Evolutionary conservation across 2,797 vertebrate species (phyloP).

Genomic region (Neoniphon sammara): DNA sequence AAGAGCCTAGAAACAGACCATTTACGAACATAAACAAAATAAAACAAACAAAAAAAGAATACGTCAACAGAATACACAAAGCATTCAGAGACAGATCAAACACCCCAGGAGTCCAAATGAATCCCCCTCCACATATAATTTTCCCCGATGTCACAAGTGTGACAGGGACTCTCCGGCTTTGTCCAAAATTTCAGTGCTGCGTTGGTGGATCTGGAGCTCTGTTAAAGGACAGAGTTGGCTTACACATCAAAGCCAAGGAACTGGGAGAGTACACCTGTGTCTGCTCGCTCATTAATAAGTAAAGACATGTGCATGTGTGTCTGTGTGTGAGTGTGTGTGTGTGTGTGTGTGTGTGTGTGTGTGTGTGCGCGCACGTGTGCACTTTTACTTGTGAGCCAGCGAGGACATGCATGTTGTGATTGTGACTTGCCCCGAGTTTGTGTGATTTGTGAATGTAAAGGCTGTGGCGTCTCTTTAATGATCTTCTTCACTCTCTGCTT

Average conservation of each 20-base stretch:
- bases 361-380: not conserved
- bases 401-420: not conserved
- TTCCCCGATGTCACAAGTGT: conserved; percentile 20
- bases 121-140: not conserved
- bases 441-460: conserved; percentile 11
- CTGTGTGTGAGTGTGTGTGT: not conserved
- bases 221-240: conserved; percentile 27
- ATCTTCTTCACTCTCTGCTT: not conserved
- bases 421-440: conserved; percentile 3
- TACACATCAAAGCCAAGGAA: conserved; percentile 27
- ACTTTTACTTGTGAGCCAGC: not conserved
- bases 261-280: conserved; percentile 8
- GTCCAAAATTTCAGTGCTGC: conserved; percentile 22
- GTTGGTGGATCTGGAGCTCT: conserved; percentile 35
- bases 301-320: not conserved
- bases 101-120: not conserved
- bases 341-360: not conserved
- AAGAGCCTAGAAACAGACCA: not conserved
- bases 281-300: conserved; percentile 9
- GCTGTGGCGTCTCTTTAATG: not conserved
- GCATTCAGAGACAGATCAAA: not conserved
- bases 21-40: too few species aligned
- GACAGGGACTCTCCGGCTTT: conserved; percentile 40
- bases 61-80: not conserved
- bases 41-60: not conserved